Evolutionary conservation across 2,113 vertebrate species (phyloP).

Genomic region (Hipposideros armiger): DNA sequence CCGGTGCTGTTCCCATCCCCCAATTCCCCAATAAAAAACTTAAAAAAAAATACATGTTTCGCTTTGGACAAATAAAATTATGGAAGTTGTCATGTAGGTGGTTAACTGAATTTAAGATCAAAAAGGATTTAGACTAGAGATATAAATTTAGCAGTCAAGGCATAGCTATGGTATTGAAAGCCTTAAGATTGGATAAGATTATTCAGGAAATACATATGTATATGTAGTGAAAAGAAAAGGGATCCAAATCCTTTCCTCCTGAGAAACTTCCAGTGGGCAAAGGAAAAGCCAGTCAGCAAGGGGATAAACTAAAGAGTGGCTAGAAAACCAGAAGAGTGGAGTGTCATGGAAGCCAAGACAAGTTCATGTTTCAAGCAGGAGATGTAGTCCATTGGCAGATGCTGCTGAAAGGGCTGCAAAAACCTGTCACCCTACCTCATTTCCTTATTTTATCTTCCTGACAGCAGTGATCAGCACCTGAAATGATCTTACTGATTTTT

Average conservation of each 20-base stretch:
- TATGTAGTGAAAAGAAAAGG: not conserved
- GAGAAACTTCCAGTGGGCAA: not conserved
- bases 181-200: constrained; percentile 14
- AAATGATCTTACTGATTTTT: not conserved
- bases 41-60: not conserved
- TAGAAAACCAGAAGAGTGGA: not conserved
- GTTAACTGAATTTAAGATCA: not conserved
- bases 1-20: too few species aligned
- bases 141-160: not conserved
- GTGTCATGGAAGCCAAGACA: not conserved
- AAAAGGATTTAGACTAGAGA: constrained; percentile 1
- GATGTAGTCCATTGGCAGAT: not conserved
- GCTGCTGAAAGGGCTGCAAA: not conserved
- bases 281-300: not conserved
- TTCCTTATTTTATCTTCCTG: not conserved
- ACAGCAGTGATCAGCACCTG: not conserved
- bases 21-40: too few species aligned
- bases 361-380: not conserved
- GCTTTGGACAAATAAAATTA: not conserved
- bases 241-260: not conserved
- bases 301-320: not conserved
- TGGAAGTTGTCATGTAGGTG: not conserved
- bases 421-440: not conserved
- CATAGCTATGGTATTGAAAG: not conserved
- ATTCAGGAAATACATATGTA: not conserved